These are phyloP conservation scores for Mastacembelus armatus DNA, from an alignment of 2,797 vertebrate genomes.

Conservation along the genomic window DNA sequence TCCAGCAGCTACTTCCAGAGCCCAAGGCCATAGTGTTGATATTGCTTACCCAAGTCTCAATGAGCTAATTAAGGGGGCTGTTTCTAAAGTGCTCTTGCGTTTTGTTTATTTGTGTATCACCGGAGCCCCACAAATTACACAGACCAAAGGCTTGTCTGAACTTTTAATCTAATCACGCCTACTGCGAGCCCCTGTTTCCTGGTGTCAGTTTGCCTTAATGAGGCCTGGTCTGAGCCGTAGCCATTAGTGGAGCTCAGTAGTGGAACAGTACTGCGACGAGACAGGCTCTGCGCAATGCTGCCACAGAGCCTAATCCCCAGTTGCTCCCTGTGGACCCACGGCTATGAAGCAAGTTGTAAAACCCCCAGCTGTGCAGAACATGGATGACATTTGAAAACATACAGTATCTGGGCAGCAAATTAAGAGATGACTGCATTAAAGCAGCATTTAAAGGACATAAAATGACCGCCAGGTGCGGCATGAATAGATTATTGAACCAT, in stretches of 20 bases:
- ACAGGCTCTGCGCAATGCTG: constrained; percentile 62
- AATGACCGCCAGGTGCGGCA: constrained; percentile 41
- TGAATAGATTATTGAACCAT: constrained; percentile 25
- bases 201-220: constrained; percentile 81
- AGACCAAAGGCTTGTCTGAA: constrained; percentile 81
- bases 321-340: constrained; percentile 64
- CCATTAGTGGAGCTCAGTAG: constrained; percentile 81
- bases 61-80: constrained; percentile 81
- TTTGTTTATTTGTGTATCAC: constrained; percentile 81
- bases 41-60: constrained; percentile 73
- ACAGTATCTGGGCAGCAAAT: constrained; percentile 58
- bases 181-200: constrained; percentile 62
- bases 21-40: constrained; percentile 62
- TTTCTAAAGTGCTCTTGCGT: constrained; percentile 73
- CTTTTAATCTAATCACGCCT: constrained; percentile 81
- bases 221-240: constrained; percentile 73
- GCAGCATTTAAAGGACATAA: constrained; percentile 43
- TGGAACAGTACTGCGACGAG: constrained; percentile 64
- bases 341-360: constrained; percentile 63
- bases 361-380: constrained; percentile 70
- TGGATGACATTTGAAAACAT: constrained; percentile 73
- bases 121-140: constrained; percentile 75
- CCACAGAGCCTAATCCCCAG: constrained; percentile 70
- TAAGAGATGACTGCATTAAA: constrained; percentile 62
- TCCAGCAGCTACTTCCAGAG: constrained; percentile 54